Conservation (phyloP, 2,888 invertebrate genomes). For the Calameuta pallipes region DNA sequence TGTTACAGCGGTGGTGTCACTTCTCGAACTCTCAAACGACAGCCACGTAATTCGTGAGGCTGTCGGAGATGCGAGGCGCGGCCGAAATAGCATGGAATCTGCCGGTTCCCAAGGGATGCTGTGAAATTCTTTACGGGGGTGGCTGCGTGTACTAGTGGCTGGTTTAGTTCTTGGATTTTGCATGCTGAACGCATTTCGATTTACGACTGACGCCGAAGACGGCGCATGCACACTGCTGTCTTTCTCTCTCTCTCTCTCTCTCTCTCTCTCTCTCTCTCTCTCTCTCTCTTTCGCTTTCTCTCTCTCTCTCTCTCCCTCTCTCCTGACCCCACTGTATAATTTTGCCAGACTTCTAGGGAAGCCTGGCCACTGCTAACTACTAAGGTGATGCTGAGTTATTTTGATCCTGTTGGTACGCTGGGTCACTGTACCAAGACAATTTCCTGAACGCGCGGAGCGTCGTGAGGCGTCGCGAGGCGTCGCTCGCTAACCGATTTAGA, state of each 20-base stretch:
- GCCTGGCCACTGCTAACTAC: conserved; percentile 1
- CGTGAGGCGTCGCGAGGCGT: conserved; percentile 11
- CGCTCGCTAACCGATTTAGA: conserved; percentile 25
- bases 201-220: background rate
- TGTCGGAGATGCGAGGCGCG: background rate
- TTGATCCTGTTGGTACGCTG: conserved; percentile 41
- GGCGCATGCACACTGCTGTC: background rate
- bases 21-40: background rate
- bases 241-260: no score
- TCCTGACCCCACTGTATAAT: background rate
- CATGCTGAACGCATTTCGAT: background rate
- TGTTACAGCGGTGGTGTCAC: background rate
- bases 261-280: no score
- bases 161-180: background rate
- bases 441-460: conserved; percentile 34
- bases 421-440: conserved; percentile 54
- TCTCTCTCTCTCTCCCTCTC: background rate
- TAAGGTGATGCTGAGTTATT: conserved; percentile 43
- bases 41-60: no score
- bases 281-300: no score
- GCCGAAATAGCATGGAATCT: background rate
- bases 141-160: background rate
- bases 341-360: conserved; percentile 16
- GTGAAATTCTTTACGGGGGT: background rate
- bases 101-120: background rate